Evolutionary conservation across 2,888 invertebrate species (phyloP), one percentile per base, ranked within the genome.

Genomic region (Eupelmus urozonus): DNA sequence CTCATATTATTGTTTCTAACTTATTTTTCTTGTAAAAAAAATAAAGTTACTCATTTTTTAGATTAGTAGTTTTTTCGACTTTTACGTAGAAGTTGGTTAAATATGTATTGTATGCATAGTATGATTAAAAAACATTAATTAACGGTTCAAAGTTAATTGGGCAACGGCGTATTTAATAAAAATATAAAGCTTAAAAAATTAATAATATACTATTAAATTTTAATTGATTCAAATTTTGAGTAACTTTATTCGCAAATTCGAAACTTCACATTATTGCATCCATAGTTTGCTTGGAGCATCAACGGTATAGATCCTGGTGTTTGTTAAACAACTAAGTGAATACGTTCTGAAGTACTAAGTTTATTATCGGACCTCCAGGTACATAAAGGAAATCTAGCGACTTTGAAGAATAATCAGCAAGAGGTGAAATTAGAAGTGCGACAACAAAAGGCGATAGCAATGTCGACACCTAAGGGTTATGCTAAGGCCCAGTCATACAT

Each of bases 361-460:
- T 83, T 82, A 82, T 86, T 87, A 82, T 81, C 81, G 85, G 84
- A 84, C 85, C 84, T 85, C 78, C 80, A 89, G 89, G 88, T 89
- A 83, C 88, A 89, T 87, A 89, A 87, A 81, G 89, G 89, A 80
- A 90, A 89, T 84, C 85, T 89, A 83, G 80, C 85, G 40, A 85
- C 82, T 62, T 83, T 89, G 75, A 89, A 88, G 85, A 88, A 88
- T 72, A 88, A 84, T 78, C 88, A 88, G 70, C 86, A 84, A 80
- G 86, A 86, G 71, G 85, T 88, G 66, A 88, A 88, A 83, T 75
- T 85, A 79, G 89, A 89, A 84, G 78, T 79, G 67, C 85, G 83
- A 51, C 84, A 83, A 79, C 84, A 83, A 45, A 88, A 88, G 69
- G 84, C 87, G 25, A 82, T 85, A 45, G 81, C 84, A 23, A 87